A percentile compares a stretch with the other conserved stretches of the same genome.
Evolutionary conservation across 2,888 invertebrate genomes (phyloP).

Genomic region (Dasypogon diadema): DNA sequence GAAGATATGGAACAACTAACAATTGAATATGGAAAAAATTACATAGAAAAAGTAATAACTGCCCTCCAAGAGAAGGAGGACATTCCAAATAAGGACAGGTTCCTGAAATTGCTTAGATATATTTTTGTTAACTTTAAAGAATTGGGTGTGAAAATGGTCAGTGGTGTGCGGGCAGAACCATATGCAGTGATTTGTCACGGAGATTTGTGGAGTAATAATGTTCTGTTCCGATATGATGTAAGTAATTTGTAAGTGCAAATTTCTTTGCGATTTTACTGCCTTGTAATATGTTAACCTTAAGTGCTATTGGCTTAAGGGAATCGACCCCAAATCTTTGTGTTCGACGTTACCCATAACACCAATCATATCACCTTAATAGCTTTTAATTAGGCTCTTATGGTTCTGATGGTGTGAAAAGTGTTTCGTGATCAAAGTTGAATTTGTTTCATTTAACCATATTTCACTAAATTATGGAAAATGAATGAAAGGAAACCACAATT

Average conservation of each 20-base stretch:
- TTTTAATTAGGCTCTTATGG: too few relatives aligned
- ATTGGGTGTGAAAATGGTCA: constrained; percentile 59
- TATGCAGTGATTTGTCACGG: constrained; percentile 65
- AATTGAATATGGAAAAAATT: constrained; percentile 62
- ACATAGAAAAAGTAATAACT: constrained; percentile 59
- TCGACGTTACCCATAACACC: too few relatives aligned
- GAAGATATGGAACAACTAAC: constrained; percentile 59
- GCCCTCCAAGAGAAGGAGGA: constrained; percentile 59
- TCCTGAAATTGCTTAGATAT: background rate
- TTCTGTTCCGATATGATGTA: constrained; percentile 63
- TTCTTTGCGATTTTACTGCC: background rate
- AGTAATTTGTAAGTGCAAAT: constrained; percentile 56
- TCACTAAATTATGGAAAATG: too few relatives aligned
- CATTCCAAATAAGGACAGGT: constrained; percentile 57
- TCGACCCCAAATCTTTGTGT: too few relatives aligned
- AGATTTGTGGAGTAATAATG: constrained; percentile 66
- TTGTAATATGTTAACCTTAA: too few relatives aligned
- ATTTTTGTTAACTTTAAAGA: constrained; percentile 60
- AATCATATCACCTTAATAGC: too few relatives aligned
- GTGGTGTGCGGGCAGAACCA: constrained; percentile 60
- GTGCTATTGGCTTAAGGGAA: too few relatives aligned
- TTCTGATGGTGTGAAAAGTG: too few relatives aligned
- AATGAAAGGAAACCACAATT: too few relatives aligned
- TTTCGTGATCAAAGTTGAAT: too few relatives aligned
- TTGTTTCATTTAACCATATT: too few relatives aligned